Percentiles rank a stretch among this genome's conserved stretches.
Evolutionary conservation across 1,140 invertebrate genomes (phyloP).

Genomic region (Pectinophora gossypiella): DNA sequence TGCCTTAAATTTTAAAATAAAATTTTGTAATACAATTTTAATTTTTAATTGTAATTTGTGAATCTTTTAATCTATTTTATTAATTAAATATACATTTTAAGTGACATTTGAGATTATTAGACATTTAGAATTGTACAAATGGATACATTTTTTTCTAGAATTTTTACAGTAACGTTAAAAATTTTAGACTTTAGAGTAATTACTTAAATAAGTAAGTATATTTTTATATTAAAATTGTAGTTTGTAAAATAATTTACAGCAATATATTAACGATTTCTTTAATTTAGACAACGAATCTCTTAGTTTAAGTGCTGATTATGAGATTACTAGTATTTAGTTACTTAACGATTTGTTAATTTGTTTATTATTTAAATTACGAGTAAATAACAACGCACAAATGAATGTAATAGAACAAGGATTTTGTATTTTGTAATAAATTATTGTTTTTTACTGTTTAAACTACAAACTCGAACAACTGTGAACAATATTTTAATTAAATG

Average conservation of each 20-base stretch:
- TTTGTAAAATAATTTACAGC: conserved; percentile 26
- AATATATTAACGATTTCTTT: conserved; percentile 36
- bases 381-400: conserved; percentile 53
- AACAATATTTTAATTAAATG: conserved; percentile 58
- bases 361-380: conserved; percentile 41
- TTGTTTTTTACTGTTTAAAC: conserved; percentile 59
- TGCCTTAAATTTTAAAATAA: conserved; percentile 14
- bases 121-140: conserved; percentile 50
- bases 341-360: too few relatives aligned
- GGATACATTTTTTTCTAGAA: conserved; percentile 44
- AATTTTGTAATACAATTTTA: not conserved
- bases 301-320: conserved; percentile 26
- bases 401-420: conserved; percentile 39
- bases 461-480: conserved; percentile 46
- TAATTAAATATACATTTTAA: conserved; percentile 4
- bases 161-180: conserved; percentile 53
- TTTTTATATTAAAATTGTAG: conserved; percentile 30
- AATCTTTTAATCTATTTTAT: not conserved
- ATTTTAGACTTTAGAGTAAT: conserved; percentile 19
- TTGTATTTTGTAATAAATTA: conserved; percentile 70
- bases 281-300: conserved; percentile 45
- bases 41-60: not conserved
- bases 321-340: conserved; percentile 28
- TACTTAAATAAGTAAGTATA: conserved; percentile 18
- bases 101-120: conserved; percentile 51